Conservation (phyloP, 2,888 invertebrate genomes). For the Cephus runcator region DNA sequence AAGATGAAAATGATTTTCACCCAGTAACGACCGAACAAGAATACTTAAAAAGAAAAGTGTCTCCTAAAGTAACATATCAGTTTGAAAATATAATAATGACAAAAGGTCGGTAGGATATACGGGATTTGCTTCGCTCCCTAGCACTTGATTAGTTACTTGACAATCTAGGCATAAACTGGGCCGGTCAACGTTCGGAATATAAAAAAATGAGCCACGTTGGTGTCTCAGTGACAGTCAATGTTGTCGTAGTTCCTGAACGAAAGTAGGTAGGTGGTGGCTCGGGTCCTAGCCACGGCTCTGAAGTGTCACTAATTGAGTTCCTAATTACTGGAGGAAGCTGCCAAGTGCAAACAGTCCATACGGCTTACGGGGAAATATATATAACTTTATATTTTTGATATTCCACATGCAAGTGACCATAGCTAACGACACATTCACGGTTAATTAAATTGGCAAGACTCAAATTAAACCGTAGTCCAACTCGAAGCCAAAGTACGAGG, state of each 20-base stretch:
- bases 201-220: constrained; percentile 25
- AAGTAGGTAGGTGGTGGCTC: constrained; percentile 14
- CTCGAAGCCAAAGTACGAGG: background rate
- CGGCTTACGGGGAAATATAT: background rate
- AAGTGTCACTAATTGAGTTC: background rate
- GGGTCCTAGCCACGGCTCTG: background rate
- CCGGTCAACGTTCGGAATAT: constrained; percentile 18
- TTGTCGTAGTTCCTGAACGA: constrained; percentile 29
- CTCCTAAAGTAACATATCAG: background rate
- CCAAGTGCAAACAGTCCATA: background rate
- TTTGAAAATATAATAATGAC: background rate
- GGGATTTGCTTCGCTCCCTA: background rate
- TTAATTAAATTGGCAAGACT: background rate
- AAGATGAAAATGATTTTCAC: background rate
- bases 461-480: background rate
- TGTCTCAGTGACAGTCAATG: constrained; percentile 22
- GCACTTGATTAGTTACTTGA: background rate
- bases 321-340: background rate
- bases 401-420: background rate
- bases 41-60: background rate
- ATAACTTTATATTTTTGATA: background rate
- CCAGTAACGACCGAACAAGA: background rate
- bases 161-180: background rate
- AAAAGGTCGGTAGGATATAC: background rate
- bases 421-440: background rate